phyloP scores from a whole-genome alignment of 2,888 invertebrate species.

The Corbicula japonica region DNA sequence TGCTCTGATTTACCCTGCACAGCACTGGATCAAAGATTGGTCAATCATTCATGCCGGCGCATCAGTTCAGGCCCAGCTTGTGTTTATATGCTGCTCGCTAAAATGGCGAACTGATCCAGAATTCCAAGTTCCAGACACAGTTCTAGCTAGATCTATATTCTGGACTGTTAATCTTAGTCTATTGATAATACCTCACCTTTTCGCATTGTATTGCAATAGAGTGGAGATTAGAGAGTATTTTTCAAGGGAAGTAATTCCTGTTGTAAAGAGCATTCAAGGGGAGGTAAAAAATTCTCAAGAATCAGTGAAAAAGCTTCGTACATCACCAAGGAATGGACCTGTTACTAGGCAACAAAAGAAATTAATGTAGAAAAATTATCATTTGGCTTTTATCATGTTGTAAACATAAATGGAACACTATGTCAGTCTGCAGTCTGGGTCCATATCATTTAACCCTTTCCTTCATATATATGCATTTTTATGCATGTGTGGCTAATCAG shows the following conservation, averaged over 20 bases:
- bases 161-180: conserved; percentile 77
- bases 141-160: conserved; percentile 67
- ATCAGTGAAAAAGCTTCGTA: conserved; percentile 4
- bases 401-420: too few relatives aligned
- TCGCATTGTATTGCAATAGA: conserved; percentile 73
- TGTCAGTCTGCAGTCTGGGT: too few relatives aligned
- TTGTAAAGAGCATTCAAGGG: conserved; percentile 17
- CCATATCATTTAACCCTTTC: too few relatives aligned
- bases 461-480: too few relatives aligned
- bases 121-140: conserved; percentile 64
- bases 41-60: conserved; percentile 83
- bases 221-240: conserved; percentile 38
- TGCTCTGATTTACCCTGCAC: conserved; percentile 74
- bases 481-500: too few relatives aligned
- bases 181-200: conserved; percentile 79
- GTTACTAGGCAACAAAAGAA: conserved; percentile 53
- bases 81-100: conserved; percentile 73
- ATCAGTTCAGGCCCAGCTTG: conserved; percentile 81
- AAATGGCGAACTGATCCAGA: conserved; percentile 74
- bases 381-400: too few relatives aligned
- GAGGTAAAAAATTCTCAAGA: conserved; percentile 1
- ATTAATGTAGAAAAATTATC: conserved; percentile 18
- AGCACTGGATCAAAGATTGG: conserved; percentile 81
- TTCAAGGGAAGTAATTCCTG: conserved; percentile 25
- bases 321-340: conserved; percentile 36